phyloP scores from a whole-genome alignment of 2,113 vertebrate genomes.

The Stegostoma tigrinum region DNA sequence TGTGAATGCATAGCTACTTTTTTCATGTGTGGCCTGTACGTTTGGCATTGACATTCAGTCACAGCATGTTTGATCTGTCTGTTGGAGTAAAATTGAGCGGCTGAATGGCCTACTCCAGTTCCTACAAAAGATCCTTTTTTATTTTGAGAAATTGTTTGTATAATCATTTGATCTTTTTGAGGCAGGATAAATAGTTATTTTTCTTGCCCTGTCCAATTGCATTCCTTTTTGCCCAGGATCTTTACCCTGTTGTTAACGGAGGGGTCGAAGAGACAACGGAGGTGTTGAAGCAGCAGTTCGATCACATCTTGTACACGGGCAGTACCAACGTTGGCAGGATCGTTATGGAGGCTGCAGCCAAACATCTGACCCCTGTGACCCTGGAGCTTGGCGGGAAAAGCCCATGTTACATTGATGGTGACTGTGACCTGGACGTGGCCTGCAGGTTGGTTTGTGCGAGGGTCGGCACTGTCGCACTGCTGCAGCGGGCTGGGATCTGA shows the following conservation, averaged over 20 bases:
- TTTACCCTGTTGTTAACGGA: conserved; percentile 72
- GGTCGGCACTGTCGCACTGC: background rate
- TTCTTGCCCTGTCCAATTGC: background rate
- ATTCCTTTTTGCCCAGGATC: conserved; percentile 53
- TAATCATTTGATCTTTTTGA: background rate
- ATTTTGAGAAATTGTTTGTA: background rate
- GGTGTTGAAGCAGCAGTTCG: conserved; percentile 69
- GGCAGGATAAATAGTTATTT: background rate
- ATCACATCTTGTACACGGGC: conserved; percentile 84
- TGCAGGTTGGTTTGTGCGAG: conserved; percentile 61
- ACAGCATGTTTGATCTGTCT: too few species aligned
- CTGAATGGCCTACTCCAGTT: background rate
- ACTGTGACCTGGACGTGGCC: conserved; percentile 69
- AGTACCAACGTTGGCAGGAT: conserved; percentile 63
- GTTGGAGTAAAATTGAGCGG: too few species aligned
- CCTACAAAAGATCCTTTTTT: background rate
- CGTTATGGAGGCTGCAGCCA: conserved; percentile 77
- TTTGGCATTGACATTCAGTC: too few species aligned
- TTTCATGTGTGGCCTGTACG: too few species aligned
- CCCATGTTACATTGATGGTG: conserved; percentile 82
- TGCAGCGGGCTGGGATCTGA: background rate
- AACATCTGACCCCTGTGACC: conserved; percentile 79
- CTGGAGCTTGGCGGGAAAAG: conserved; percentile 90
- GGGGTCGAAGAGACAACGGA: conserved; percentile 73
- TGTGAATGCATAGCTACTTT: too few species aligned